These are phyloP conservation scores for Kryptopterus vitreolus DNA, from an alignment of 2,797 vertebrate species.

Conservation along the genomic window DNA sequence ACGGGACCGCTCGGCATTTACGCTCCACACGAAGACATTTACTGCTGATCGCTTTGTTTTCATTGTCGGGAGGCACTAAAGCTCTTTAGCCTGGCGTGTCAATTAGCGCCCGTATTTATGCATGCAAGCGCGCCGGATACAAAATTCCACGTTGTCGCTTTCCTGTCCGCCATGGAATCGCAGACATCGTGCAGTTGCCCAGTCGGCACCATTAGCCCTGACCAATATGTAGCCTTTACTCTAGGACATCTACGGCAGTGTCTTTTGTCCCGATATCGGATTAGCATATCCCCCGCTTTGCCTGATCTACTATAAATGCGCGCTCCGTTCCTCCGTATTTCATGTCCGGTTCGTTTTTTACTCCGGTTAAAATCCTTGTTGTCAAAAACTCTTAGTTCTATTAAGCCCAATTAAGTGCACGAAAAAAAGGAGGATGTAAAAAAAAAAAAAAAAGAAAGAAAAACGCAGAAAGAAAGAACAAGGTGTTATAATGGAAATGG, in stretches of 20 bases:
- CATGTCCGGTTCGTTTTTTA: not conserved
- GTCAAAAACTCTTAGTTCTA: not conserved
- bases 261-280: too few relatives aligned
- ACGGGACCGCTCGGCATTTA: constrained; percentile 5
- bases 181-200: too few relatives aligned
- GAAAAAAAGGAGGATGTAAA: not conserved
- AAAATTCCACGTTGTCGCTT: too few relatives aligned
- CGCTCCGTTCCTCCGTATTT: not conserved
- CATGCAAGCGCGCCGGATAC: too few relatives aligned
- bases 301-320: not conserved
- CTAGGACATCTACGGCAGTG: not conserved
- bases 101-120: not conserved
- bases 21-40: not conserved
- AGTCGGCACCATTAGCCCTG: too few relatives aligned
- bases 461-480: not conserved
- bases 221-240: too few relatives aligned
- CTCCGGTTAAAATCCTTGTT: not conserved
- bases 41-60: constrained; percentile 11
- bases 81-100: constrained; percentile 2
- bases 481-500: too few relatives aligned
- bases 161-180: too few relatives aligned
- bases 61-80: constrained; percentile 1
- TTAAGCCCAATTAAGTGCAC: not conserved
- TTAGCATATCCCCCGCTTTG: too few relatives aligned
- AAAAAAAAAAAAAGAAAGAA: not conserved